These are phyloP conservation scores for Apodemia duryi DNA, from an alignment of 2,888 invertebrate genomes.

Conservation along the genomic window DNA sequence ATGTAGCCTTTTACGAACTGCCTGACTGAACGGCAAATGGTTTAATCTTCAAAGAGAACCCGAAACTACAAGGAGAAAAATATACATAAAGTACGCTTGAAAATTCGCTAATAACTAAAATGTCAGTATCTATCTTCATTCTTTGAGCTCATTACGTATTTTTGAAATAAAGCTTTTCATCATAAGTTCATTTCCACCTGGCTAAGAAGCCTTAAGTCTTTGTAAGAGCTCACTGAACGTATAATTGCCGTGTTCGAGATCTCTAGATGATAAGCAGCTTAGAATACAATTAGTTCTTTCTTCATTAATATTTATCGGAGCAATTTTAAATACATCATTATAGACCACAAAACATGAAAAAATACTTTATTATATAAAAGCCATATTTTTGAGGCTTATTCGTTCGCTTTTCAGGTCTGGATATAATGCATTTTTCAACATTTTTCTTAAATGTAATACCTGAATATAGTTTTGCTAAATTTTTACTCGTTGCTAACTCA, in stretches of 20 bases:
- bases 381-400: too few relatives aligned
- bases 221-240: conserved; percentile 1
- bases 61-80: too few relatives aligned
- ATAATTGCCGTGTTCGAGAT: conserved; percentile 5
- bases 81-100: background rate
- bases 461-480: too few relatives aligned
- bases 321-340: background rate
- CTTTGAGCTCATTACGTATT: background rate
- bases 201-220: conserved; percentile 8
- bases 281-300: background rate
- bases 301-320: background rate
- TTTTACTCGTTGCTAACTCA: too few relatives aligned
- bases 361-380: too few relatives aligned
- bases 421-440: too few relatives aligned
- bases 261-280: conserved; percentile 5
- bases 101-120: background rate
- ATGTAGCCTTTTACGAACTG: too few relatives aligned
- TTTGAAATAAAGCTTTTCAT: background rate
- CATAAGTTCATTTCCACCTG: conserved; percentile 9
- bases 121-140: background rate
- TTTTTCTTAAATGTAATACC: too few relatives aligned
- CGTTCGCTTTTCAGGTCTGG: too few relatives aligned
- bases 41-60: too few relatives aligned
- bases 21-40: too few relatives aligned
- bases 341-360: too few relatives aligned